Conservation (phyloP, 2,888 invertebrate genomes). For the Corbicula japonica region DNA sequence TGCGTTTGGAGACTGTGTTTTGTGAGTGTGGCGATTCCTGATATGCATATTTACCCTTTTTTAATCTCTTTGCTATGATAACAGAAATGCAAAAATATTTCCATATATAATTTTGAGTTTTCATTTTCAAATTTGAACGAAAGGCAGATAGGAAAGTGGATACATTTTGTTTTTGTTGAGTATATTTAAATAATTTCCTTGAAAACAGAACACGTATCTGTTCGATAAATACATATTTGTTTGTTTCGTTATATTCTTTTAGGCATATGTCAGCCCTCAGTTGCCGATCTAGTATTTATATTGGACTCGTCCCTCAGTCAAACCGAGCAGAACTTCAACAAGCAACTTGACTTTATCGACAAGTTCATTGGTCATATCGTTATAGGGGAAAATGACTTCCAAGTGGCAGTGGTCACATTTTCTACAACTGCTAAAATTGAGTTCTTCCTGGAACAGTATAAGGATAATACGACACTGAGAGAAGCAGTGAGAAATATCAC, state of each 20-base stretch:
- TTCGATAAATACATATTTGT: too few relatives aligned
- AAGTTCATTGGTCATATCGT: constrained; percentile 31
- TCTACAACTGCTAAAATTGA: neutral
- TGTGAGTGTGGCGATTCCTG: too few relatives aligned
- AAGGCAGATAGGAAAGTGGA: too few relatives aligned
- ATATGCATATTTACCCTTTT: too few relatives aligned
- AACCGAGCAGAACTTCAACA: constrained; percentile 1
- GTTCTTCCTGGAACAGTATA: neutral
- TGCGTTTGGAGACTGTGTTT: too few relatives aligned
- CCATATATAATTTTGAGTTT: too few relatives aligned
- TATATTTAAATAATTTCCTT: too few relatives aligned
- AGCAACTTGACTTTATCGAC: constrained; percentile 18
- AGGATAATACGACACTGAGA: neutral
- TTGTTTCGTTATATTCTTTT: neutral
- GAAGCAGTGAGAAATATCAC: neutral
- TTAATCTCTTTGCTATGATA: too few relatives aligned
- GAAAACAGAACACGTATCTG: too few relatives aligned
- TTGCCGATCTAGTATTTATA: constrained; percentile 18
- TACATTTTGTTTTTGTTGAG: too few relatives aligned
- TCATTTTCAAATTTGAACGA: too few relatives aligned
- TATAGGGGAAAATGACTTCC: constrained; percentile 10
- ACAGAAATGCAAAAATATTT: too few relatives aligned
- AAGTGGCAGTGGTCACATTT: neutral
- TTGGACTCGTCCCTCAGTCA: constrained; percentile 22
- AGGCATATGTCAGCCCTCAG: constrained; percentile 25